A percentile compares a stretch with the other conserved stretches of the same genome.
Conservation (phyloP, 2,797 vertebrate genomes). For the Benthosema pterotum region DNA sequence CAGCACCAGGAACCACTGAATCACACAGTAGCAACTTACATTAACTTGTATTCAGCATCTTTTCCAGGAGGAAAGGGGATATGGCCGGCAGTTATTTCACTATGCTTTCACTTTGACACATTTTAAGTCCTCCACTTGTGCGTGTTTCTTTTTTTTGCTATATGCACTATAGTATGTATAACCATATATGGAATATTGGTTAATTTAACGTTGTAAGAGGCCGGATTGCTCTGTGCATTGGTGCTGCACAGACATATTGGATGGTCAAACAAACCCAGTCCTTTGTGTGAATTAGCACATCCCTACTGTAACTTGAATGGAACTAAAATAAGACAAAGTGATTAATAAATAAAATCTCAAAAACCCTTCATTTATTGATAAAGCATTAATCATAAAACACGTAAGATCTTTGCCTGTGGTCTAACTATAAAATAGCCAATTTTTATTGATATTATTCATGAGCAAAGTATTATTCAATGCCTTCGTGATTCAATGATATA, state of each 20-base stretch:
- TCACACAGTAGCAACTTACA: too few species aligned
- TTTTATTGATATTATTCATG: slow-evolving; percentile 75
- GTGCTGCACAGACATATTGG: background rate
- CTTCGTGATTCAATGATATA: slow-evolving; percentile 64
- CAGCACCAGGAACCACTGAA: too few species aligned
- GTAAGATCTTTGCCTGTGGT: slow-evolving; percentile 50
- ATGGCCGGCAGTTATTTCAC: background rate
- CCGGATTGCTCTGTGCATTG: slow-evolving; percentile 62
- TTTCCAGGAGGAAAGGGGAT: too few species aligned
- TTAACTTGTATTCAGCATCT: too few species aligned
- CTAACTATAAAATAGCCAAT: slow-evolving; percentile 59
- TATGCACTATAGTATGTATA: too few species aligned
- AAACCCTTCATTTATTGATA: slow-evolving; percentile 60
- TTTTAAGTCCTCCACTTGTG: too few species aligned
- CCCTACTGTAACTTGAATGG: slow-evolving; percentile 27
- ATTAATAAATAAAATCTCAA: slow-evolving; percentile 29
- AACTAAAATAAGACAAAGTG: slow-evolving; percentile 28
- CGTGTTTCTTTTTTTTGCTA: too few species aligned
- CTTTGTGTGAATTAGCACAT: slow-evolving; percentile 42
- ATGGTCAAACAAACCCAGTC: slow-evolving; percentile 52
- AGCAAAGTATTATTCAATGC: slow-evolving; percentile 68
- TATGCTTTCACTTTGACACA: slow-evolving; percentile 13
- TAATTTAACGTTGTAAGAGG: slow-evolving; percentile 59
- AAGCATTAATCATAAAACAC: slow-evolving; percentile 60
- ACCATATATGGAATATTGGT: slow-evolving; percentile 14